A percentile compares a stretch with the other conserved stretches of the same genome.
phyloP scores from a whole-genome alignment of 2,888 invertebrate genomes.

The Sericinus montela region DNA sequence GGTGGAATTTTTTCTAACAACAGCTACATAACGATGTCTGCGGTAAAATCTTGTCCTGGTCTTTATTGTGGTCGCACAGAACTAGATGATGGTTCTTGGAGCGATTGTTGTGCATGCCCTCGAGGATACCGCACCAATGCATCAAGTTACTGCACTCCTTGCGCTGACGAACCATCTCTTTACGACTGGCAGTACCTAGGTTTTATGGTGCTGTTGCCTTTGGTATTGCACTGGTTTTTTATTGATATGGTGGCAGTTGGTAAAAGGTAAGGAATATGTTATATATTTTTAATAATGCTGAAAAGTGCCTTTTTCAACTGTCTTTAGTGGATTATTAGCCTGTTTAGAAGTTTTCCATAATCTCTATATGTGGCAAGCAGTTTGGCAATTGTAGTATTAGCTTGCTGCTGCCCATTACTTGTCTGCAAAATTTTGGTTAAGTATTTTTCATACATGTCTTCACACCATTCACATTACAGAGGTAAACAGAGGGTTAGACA shows the following conservation, averaged over 20 bases:
- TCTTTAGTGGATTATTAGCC: no score
- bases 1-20: no score
- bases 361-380: no score
- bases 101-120: slow-evolving; percentile 92
- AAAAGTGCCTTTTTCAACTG: no score
- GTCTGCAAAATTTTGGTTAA: no score
- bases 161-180: slow-evolving; percentile 85
- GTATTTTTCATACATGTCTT: no score
- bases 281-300: no score
- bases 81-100: slow-evolving; percentile 82
- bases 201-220: slow-evolving; percentile 93
- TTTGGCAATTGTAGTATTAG: no score
- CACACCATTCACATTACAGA: no score
- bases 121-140: slow-evolving; percentile 87
- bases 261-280: slow-evolving; percentile 77
- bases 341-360: no score
- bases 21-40: slow-evolving; percentile 39
- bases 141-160: slow-evolving; percentile 87
- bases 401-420: no score
- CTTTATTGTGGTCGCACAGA: slow-evolving; percentile 89
- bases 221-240: slow-evolving; percentile 95
- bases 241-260: slow-evolving; percentile 90
- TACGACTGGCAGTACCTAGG: slow-evolving; percentile 97
- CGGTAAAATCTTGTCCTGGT: slow-evolving; percentile 85
- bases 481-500: no score